A percentile compares a stretch with the other conserved stretches of the same genome.
Evolutionary conservation across 1,140 invertebrate genomes (phyloP).

Genomic region (Penaeus chinensis): DNA sequence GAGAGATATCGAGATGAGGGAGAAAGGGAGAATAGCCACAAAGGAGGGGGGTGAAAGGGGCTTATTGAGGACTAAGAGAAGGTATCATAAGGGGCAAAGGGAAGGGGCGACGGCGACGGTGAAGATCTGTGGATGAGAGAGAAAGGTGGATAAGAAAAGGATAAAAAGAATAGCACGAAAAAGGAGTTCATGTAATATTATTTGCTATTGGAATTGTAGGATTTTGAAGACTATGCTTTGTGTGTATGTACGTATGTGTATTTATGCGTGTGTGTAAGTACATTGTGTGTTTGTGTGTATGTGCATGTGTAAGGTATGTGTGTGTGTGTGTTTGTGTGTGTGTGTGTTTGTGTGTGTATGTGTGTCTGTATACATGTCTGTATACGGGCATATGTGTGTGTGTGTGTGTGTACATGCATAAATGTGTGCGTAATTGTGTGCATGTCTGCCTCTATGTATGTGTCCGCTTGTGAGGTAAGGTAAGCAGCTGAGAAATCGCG

Average conservation of each 20-base stretch:
- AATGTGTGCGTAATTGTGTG: not conserved
- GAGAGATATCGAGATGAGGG: not conserved
- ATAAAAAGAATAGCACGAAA: not conserved
- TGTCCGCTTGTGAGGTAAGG: not conserved
- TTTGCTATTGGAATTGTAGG: not conserved
- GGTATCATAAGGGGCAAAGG: not conserved
- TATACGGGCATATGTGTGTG: too few relatives aligned
- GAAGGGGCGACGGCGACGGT: not conserved
- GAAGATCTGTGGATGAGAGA: not conserved
- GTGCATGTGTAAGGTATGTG: not conserved
- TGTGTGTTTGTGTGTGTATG: not conserved
- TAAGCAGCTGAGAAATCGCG: not conserved
- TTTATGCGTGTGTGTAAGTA: not conserved
- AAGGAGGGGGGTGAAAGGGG: not conserved
- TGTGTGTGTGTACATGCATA: not conserved
- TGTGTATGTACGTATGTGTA: not conserved
- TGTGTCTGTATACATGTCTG: not conserved
- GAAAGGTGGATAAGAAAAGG: not conserved
- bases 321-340: not conserved
- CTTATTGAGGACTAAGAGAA: not conserved
- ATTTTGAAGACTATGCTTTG: not conserved
- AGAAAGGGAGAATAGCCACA: not conserved
- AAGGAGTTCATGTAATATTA: not conserved
- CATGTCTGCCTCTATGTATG: not conserved
- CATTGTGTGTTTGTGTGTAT: conserved; percentile 4